These are phyloP conservation scores for Kryptolebias marmoratus DNA, from an alignment of 2,113 vertebrate genomes.

Conservation along the genomic window DNA sequence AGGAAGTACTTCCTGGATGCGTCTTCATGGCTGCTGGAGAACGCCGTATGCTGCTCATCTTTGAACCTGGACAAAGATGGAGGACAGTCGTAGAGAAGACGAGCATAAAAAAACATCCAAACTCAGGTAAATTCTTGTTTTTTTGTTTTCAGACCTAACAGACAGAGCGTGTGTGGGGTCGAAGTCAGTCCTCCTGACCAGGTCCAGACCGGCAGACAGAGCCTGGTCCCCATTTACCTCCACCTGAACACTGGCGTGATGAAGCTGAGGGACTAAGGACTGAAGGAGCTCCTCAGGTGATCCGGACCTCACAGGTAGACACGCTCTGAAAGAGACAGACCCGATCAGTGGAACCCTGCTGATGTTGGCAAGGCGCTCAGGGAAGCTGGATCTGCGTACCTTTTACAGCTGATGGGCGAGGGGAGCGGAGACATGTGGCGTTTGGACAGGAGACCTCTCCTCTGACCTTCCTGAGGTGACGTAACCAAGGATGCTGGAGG, in stretches of 20 bases:
- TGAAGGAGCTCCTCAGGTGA: conserved; percentile 51
- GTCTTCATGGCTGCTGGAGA: conserved; percentile 40
- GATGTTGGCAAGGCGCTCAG: not conserved
- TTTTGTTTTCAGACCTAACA: conserved; percentile 69
- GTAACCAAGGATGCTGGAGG: conserved; percentile 51
- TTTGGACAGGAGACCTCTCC: conserved; percentile 55
- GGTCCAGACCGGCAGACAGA: conserved; percentile 83
- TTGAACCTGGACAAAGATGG: conserved; percentile 55
- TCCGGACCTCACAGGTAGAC: not conserved
- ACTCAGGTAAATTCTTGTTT: too few species aligned
- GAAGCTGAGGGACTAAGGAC: conserved; percentile 26
- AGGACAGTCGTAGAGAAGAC: not conserved
- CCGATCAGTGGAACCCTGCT: too few species aligned
- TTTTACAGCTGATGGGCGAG: conserved; percentile 51
- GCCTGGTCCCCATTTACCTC: conserved; percentile 79
- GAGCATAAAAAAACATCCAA: not conserved
- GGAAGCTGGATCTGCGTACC: conserved; percentile 30
- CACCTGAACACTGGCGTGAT: conserved; percentile 64
- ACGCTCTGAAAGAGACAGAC: conserved; percentile 14
- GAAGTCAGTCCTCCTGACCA: conserved; percentile 84
- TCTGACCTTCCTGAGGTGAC: conserved; percentile 47
- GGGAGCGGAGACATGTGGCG: conserved; percentile 30
- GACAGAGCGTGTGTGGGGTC: conserved; percentile 82
- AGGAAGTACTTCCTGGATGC: conserved; percentile 66
- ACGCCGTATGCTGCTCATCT: not conserved